Base-by-base conservation (phyloP, 2,797 vertebrate species). In the Acrossocheilus fasciatus region DNA sequence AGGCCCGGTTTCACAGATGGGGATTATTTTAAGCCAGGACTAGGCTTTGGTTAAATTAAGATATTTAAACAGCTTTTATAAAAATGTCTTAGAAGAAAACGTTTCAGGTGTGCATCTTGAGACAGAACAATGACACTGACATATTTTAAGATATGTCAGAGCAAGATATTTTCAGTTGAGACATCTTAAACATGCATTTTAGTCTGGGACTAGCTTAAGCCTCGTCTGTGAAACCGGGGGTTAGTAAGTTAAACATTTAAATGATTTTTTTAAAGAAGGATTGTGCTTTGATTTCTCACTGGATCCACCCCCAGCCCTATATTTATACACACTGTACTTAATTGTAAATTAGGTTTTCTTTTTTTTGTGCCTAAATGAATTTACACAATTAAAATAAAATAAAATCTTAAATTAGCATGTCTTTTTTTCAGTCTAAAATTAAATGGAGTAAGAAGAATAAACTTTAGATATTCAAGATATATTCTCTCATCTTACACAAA, bases 201-300 rank as follows among this genome's bases (percentile, higher is more conserved):
- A 30, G 30, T 30, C 30, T 30, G 30, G 30, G 30, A 30, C 30
- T 30, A 30, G 30, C 30, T 30, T 30, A 30, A 30, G 30, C 30
- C 30, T 30, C 2, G 30, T 30, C 30, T 30, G 30, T 30, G 30
- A 30, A 30, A 30, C 30, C 30, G 30, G 30, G 30, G 30, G 30
- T 30, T 30, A 66, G 62, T n/a, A 81, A 68, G 11, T 23, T 75
- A 18, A 64, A 81, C 78, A 41, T 50, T 76, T 41, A 39, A 66
- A 76, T 20, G 1, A 17, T 69, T 70, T n/a, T 3, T 73, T 20
- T 70, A 10, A 12, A 6, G 2, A 39, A 39, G 7, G 3, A 12
- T 6, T 81, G 62, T 72, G 81, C 68, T 72, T 82, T 12, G 50
- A n/a, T 82, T 82, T 72, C 3, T 14, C 3, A 20, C 4, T 41